Conservation (phyloP, 2,797 vertebrate genomes). For the Pyrocephalus nanus region DNA sequence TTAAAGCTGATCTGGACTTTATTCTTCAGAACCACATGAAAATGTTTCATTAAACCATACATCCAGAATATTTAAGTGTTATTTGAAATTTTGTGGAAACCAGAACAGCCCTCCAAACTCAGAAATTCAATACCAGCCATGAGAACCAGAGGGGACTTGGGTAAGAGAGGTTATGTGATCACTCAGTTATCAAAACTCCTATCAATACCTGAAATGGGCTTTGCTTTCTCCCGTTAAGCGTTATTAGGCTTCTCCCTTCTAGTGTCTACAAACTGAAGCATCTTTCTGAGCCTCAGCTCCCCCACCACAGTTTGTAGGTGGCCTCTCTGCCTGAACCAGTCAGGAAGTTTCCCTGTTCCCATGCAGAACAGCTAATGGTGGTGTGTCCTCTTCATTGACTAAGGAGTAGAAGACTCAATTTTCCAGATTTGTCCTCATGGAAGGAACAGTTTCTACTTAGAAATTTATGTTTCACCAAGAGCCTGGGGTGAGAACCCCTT, state of each 20-base stretch:
- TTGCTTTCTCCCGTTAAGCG: background rate
- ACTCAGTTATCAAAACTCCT: background rate
- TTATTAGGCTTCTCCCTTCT: background rate
- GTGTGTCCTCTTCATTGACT: background rate
- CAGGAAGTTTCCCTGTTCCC: background rate
- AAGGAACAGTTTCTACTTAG: background rate
- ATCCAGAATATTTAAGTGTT: background rate
- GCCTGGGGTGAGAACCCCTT: background rate
- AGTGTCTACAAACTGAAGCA: background rate
- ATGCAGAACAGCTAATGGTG: background rate
- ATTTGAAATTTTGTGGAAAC: background rate
- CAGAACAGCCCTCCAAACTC: background rate
- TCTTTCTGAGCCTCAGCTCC: background rate
- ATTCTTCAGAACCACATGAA: background rate
- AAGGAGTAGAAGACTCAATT: rapidly evolving
- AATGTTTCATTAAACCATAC: background rate
- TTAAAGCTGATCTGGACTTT: background rate
- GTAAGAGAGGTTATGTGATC: background rate
- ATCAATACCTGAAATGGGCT: background rate
- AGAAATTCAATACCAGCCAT: background rate
- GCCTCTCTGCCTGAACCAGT: background rate
- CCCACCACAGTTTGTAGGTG: background rate
- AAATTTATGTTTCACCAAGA: background rate
- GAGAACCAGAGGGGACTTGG: background rate
- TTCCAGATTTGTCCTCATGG: background rate